Conservation (phyloP, 1,140 invertebrate genomes). For the Asbolus verrucosus region DNA sequence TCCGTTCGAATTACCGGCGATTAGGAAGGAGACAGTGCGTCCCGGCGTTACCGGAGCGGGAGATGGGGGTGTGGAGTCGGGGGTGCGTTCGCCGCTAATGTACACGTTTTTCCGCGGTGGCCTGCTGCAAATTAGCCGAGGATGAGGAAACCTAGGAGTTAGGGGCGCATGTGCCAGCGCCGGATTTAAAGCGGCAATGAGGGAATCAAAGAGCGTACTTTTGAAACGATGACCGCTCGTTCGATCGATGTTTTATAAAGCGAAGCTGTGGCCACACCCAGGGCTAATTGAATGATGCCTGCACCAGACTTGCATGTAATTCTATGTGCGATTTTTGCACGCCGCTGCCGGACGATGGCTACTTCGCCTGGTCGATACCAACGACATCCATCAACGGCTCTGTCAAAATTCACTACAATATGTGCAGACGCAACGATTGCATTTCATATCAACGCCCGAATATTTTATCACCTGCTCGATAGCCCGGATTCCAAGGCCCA, state of each 20-base stretch:
- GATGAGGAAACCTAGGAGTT: conserved; percentile 47
- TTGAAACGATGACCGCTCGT: conserved; percentile 66
- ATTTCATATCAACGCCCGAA: conserved; percentile 47
- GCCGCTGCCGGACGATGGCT: conserved; percentile 25
- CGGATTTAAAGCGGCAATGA: conserved; percentile 65
- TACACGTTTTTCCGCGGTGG: conserved; percentile 49
- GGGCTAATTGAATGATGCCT: conserved; percentile 65
- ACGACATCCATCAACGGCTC: conserved; percentile 44
- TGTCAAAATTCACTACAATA: conserved; percentile 48
- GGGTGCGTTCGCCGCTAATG: conserved; percentile 20
- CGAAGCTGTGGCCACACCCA: conserved; percentile 64
- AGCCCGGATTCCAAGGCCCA: conserved; percentile 33
- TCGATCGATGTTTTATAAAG: conserved; percentile 67
- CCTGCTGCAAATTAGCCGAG: conserved; percentile 53
- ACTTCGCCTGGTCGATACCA: conserved; percentile 23
- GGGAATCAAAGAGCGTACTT: conserved; percentile 66
- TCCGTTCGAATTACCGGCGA: conserved; percentile 32
- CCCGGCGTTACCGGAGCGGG: not conserved
- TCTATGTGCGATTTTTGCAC: conserved; percentile 54
- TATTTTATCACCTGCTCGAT: conserved; percentile 46
- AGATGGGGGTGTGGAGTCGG: not conserved
- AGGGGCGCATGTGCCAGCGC: conserved; percentile 61
- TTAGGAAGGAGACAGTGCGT: conserved; percentile 37
- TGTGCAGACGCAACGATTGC: conserved; percentile 47
- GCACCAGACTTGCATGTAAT: conserved; percentile 58